These are phyloP conservation scores for Pelochelys cantorii DNA, from an alignment of 2,797 vertebrate genomes.

Conservation along the genomic window DNA sequence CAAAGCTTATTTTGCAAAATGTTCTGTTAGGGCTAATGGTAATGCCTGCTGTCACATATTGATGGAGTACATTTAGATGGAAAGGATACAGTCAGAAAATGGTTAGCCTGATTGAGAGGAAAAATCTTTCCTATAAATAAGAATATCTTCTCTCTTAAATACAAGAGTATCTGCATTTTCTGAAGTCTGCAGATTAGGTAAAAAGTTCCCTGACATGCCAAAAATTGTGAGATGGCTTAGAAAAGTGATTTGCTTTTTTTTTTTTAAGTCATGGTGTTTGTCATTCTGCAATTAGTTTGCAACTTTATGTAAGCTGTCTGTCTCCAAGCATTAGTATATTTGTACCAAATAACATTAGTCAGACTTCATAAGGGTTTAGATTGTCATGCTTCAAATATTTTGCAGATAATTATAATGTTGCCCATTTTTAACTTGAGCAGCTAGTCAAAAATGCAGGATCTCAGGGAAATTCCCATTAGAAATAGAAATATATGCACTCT, in stretches of 20 bases:
- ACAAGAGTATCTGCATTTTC: not conserved
- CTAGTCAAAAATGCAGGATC: not conserved
- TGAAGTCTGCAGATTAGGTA: not conserved
- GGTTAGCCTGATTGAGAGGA: not conserved
- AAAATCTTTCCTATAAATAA: slow-evolving; percentile 43
- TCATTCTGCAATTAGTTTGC: not conserved
- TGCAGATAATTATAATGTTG: not conserved
- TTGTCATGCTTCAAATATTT: not conserved
- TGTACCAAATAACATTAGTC: not conserved
- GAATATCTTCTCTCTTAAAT: not conserved
- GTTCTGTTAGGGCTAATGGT: not conserved
- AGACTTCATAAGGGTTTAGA: not conserved
- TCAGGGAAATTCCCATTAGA: not conserved
- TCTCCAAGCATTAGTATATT: not conserved
- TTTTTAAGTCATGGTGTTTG: not conserved
- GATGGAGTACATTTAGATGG: not conserved
- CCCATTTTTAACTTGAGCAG: not conserved
- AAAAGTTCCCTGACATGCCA: not conserved
- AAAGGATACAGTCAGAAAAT: not conserved
- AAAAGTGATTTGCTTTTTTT: not conserved
- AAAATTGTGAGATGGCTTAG: not conserved
- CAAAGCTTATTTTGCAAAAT: not conserved
- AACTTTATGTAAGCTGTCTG: not conserved
- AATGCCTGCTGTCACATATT: not conserved
- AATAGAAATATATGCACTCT: not conserved